Conservation (phyloP, 2,888 invertebrate species). For the Melipona beecheii region DNA sequence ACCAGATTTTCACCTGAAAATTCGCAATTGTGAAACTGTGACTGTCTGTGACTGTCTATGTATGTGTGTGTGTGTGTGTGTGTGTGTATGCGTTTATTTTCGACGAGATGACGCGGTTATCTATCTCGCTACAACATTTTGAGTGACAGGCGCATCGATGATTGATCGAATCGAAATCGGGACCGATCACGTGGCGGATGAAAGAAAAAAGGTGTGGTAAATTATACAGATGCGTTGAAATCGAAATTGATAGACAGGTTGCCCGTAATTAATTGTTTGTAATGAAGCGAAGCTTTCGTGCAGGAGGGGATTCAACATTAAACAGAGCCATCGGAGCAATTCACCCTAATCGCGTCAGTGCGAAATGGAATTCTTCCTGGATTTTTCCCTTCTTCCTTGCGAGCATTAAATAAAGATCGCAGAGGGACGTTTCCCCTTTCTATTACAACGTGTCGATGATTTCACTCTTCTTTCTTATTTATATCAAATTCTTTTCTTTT, state of each 20-base stretch:
- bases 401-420: constrained; percentile 43
- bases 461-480: constrained; percentile 29
- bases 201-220: background rate
- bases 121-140: background rate
- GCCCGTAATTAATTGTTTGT: background rate
- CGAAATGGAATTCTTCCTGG: background rate
- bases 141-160: background rate
- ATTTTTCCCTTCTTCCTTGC: constrained; percentile 7
- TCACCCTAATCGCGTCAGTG: background rate
- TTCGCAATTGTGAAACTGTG: background rate
- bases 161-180: background rate
- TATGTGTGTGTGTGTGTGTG: too few relatives aligned
- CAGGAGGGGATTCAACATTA: background rate
- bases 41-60: too few relatives aligned
- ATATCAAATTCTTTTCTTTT: background rate
- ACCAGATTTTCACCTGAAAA: constrained; percentile 93
- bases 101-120: background rate
- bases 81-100: background rate
- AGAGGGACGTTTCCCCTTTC: constrained; percentile 9
- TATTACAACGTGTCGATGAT: constrained; percentile 33
- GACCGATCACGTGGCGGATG: background rate
- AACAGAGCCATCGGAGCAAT: background rate
- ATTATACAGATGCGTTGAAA: background rate
- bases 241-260: background rate
- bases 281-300: background rate